Percentiles rank a stretch among this genome's conserved stretches.
These are phyloP conservation scores for Papilio protenor DNA, from an alignment of 2,888 invertebrate species.

Conservation along the genomic window DNA sequence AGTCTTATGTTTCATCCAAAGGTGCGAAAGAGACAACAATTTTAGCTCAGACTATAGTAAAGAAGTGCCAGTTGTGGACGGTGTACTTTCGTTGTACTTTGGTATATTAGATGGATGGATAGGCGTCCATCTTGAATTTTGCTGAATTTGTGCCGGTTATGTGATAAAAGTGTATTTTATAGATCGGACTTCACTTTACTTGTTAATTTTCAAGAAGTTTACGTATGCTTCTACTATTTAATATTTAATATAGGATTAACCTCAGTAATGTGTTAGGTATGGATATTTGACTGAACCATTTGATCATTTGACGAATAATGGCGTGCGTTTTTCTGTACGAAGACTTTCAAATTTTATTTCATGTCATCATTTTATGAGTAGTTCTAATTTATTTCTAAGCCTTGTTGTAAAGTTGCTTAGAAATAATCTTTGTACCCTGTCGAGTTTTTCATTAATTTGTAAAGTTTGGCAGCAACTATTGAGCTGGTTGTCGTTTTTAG, in stretches of 20 bases:
- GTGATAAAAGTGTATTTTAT: constrained; percentile 83
- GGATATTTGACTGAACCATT: constrained; percentile 77
- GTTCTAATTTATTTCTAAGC: constrained; percentile 57
- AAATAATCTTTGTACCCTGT: constrained; percentile 42
- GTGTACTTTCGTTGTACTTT: constrained; percentile 44
- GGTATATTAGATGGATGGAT: constrained; percentile 80
- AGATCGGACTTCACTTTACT: constrained; percentile 75
- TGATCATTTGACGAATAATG: constrained; percentile 86
- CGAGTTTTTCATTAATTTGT: constrained; percentile 33
- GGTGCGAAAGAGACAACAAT: constrained; percentile 46
- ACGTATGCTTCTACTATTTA: constrained; percentile 77
- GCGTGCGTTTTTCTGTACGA: constrained; percentile 86
- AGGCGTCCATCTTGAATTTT: constrained; percentile 92
- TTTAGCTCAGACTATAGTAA: constrained; percentile 45
- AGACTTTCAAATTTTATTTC: constrained; percentile 82
- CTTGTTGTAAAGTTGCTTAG: constrained; percentile 45
- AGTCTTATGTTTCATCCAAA: constrained; percentile 3
- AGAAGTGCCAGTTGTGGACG: constrained; percentile 41
- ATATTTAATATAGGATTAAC: constrained; percentile 84
- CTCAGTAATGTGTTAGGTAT: constrained; percentile 90
- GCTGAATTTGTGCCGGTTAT: constrained; percentile 90
- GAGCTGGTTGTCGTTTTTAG: constrained; percentile 83
- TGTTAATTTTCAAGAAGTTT: constrained; percentile 79
- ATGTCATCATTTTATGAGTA: constrained; percentile 68
- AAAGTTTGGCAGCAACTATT: constrained; percentile 49